Base-by-base conservation (phyloP, 2,888 invertebrate genomes). In the Ditylenchus weischeri region DNA sequence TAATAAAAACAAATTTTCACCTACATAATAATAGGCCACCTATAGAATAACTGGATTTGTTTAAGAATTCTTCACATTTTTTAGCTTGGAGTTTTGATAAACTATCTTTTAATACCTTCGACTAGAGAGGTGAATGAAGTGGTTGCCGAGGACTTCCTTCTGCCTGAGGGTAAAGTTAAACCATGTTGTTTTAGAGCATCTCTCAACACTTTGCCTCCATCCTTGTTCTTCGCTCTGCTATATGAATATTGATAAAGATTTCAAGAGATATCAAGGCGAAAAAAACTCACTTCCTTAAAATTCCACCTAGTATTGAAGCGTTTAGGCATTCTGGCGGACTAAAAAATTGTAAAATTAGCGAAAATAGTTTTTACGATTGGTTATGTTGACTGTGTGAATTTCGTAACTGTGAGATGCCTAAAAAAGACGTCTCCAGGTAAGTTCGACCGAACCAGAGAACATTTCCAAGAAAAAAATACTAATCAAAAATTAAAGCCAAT, bases 301-400 rank as follows among this genome's bases (percentile, higher is more conserved):
- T 66, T n/a, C 66, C 66, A 18, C 66, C 66, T 19, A 66, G 50
- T 35, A 66, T 64, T 19, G 66, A 66, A n/a, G 66, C 65, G 57
- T 66, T 66, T 19, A 66, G 35, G 23, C 66, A 65, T 36, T 66
- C 66, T 8, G 66, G 66, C 11, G 66, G 66, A 23, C 29, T 43
- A 43, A 43, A 43, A 6, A 29, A 2, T 29, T 43, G 8, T 13
- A 43, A 43, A 43, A 43, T 43, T 3, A 13, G 11, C 43, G 15
- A 43, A 43, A 29, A 29, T n/a, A 29, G 2, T 4, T 29, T 29
- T 5, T 29, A 29, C 29, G 5, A 29, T 29, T 29, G 29, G 29
- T 29, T 29, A 29, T 29, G 29, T 29, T 29, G 29, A 29, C 29
- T 29, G 29, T 29, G 29, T 4, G 29, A 29, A n/a, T n/a, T n/a